Conservation (phyloP, 1,140 invertebrate species). For the Colletes gigas region DNA sequence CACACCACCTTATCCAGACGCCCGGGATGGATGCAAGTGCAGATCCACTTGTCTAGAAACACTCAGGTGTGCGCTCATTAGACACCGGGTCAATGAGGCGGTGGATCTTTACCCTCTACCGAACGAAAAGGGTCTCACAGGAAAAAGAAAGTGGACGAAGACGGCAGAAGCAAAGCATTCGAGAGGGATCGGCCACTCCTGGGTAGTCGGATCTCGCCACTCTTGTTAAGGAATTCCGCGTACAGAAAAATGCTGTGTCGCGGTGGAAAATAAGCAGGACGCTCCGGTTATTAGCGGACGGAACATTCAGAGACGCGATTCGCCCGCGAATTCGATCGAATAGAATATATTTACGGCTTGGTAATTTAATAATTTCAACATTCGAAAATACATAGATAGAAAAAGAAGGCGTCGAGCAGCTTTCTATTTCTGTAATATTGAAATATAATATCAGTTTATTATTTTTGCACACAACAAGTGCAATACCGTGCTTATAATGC, state of each 20-base stretch:
- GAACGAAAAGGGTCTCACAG: slow-evolving; percentile 53
- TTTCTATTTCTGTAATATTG: no score
- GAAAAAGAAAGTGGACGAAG: slow-evolving; percentile 30
- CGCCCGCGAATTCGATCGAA: not conserved
- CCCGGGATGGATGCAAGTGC: slow-evolving; percentile 62
- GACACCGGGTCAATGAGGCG: slow-evolving; percentile 73
- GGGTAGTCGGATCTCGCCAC: not conserved
- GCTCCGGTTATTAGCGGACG: not conserved
- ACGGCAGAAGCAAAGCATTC: slow-evolving; percentile 14
- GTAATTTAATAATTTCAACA: no score
- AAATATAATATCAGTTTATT: no score
- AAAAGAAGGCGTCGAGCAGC: no score
- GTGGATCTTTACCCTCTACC: slow-evolving; percentile 57
- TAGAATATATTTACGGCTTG: not conserved
- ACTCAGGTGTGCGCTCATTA: slow-evolving; percentile 74
- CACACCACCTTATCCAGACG: slow-evolving; percentile 32
- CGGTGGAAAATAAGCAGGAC: no score
- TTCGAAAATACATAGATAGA: no score
- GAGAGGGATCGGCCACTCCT: slow-evolving; percentile 46
- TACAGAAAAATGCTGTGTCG: slow-evolving; percentile 23
- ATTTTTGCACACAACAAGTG: no score
- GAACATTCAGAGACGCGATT: not conserved
- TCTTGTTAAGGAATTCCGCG: slow-evolving; percentile 35
- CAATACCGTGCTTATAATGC: no score
- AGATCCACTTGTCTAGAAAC: slow-evolving; percentile 72